These are phyloP conservation scores for Acromyrmex heyeri DNA, from an alignment of 1,140 invertebrate genomes.

Conservation along the genomic window DNA sequence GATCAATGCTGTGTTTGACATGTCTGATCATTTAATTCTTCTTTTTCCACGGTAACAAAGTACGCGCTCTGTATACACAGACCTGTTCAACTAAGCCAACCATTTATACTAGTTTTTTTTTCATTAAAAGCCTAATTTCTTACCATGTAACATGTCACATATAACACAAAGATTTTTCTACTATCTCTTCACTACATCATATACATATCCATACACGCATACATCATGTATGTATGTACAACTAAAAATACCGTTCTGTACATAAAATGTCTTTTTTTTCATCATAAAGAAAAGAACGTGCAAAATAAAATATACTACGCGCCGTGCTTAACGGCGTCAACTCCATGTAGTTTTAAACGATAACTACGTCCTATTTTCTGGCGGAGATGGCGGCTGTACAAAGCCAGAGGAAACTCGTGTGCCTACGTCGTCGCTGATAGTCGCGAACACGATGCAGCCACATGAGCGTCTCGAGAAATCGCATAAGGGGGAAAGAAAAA, in stretches of 20 bases:
- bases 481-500: slow-evolving; percentile 33
- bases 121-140: slow-evolving; percentile 1
- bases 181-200: slow-evolving; percentile 17
- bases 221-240: slow-evolving; percentile 4
- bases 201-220: slow-evolving; percentile 10
- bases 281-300: slow-evolving; percentile 27
- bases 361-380: slow-evolving; percentile 25
- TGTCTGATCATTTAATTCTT: neutral
- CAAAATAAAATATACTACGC: slow-evolving; percentile 45
- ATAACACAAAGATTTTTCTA: slow-evolving; percentile 31
- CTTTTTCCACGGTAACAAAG: neutral
- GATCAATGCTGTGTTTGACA: slow-evolving; percentile 3
- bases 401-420: slow-evolving; percentile 22
- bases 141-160: slow-evolving; percentile 32
- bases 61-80: neutral
- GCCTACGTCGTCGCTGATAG: slow-evolving; percentile 31
- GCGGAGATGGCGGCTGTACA: slow-evolving; percentile 22
- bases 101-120: slow-evolving; percentile 25
- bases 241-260: slow-evolving; percentile 46
- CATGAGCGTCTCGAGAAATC: slow-evolving; percentile 40
- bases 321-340: slow-evolving; percentile 4
- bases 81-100: slow-evolving; percentile 14
- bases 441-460: slow-evolving; percentile 53
- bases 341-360: slow-evolving; percentile 36
- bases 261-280: slow-evolving; percentile 34